Percentiles rank a stretch among this genome's conserved stretches.
Evolutionary conservation across 2,113 vertebrate species (phyloP).

Genomic region (Phodopus roborovskii): DNA sequence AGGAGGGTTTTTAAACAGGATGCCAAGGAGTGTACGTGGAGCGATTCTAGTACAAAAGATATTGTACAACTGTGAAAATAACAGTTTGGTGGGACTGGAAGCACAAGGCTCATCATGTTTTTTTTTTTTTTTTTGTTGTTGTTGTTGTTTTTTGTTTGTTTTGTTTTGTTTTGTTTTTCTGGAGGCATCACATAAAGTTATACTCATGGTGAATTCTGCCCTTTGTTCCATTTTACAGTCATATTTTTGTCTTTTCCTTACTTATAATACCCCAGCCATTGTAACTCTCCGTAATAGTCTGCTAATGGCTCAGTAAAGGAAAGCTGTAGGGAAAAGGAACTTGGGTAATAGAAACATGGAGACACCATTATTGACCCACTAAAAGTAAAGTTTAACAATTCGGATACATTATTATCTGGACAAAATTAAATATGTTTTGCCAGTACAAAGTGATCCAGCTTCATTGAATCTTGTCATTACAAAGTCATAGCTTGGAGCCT

Average conservation of each 20-base stretch:
- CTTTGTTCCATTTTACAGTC: not conserved
- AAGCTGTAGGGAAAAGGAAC: not conserved
- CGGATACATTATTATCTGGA: not conserved
- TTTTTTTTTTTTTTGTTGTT: too few species aligned
- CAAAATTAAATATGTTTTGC: not conserved
- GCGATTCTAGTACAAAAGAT: not conserved
- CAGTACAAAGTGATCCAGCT: not conserved
- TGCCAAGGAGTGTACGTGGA: not conserved
- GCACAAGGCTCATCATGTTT: not conserved
- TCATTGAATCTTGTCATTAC: not conserved
- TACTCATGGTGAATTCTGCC: not conserved
- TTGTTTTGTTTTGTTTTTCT: not conserved
- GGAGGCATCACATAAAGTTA: not conserved
- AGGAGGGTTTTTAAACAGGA: slow-evolving; percentile 23
- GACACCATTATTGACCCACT: not conserved
- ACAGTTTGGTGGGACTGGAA: not conserved
- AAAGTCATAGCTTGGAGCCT: not conserved
- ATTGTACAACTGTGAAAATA: not conserved
- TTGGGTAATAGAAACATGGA: not conserved
- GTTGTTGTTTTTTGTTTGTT: not conserved
- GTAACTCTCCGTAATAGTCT: not conserved
- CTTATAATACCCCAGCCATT: not conserved
- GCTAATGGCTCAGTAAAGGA: not conserved
- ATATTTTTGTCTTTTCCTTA: not conserved
- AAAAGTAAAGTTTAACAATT: not conserved